These are phyloP conservation scores for Probaryconus sp. DNA, from an alignment of 1,140 invertebrate genomes.

Conservation along the genomic window DNA sequence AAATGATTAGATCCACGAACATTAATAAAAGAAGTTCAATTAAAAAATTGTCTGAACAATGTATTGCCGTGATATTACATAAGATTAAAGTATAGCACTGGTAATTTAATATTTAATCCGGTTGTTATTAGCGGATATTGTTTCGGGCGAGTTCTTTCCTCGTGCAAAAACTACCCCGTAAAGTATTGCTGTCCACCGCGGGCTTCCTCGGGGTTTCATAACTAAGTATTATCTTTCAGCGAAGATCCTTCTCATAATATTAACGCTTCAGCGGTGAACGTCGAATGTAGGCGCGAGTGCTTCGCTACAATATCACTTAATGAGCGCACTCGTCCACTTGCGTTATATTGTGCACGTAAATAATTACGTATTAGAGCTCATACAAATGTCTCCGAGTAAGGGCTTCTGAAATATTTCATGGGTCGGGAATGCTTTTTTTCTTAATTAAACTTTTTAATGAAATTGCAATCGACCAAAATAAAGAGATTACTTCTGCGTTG, in stretches of 20 bases:
- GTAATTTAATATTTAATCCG: not conserved
- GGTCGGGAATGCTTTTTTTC: not conserved
- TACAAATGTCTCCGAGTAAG: not conserved
- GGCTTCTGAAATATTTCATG: slow-evolving; percentile 2
- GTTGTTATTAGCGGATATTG: slow-evolving; percentile 8
- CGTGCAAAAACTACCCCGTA: not conserved
- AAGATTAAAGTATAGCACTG: too few relatives aligned
- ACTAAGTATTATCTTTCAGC: slow-evolving; percentile 31
- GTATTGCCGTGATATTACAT: too few relatives aligned
- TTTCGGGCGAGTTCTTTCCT: too few relatives aligned
- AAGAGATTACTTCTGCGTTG: too few relatives aligned
- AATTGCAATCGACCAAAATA: too few relatives aligned
- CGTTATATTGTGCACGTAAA: slow-evolving; percentile 14
- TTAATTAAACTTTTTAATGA: not conserved
- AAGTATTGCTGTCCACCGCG: not conserved
- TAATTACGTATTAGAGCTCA: slow-evolving; percentile 15
- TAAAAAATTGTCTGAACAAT: too few relatives aligned
- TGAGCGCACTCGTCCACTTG: slow-evolving; percentile 50
- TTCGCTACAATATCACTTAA: slow-evolving; percentile 58
- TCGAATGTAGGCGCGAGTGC: slow-evolving; percentile 50
- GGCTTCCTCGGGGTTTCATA: slow-evolving; percentile 22
- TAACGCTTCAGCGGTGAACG: slow-evolving; percentile 25
- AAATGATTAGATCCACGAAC: too few relatives aligned
- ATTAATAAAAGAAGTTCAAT: too few relatives aligned
- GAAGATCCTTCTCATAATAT: slow-evolving; percentile 15